These are phyloP conservation scores for Eupelmus urozonus DNA, from an alignment of 2,888 invertebrate genomes.

Conservation along the genomic window DNA sequence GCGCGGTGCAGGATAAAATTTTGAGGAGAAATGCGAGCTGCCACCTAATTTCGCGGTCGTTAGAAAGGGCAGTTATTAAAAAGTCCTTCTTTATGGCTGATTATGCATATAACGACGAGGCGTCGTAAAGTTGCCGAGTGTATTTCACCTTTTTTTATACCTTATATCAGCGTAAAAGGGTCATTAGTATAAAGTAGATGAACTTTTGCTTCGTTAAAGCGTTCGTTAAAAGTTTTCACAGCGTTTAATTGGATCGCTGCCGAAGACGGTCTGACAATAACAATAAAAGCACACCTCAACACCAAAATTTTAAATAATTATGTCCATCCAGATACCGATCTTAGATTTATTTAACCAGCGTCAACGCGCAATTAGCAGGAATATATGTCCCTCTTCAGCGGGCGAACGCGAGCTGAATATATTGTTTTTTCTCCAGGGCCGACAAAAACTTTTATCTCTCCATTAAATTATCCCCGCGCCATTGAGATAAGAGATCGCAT, in stretches of 20 bases:
- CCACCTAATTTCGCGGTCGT: too few relatives aligned
- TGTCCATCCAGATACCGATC: too few relatives aligned
- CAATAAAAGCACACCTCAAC: too few relatives aligned
- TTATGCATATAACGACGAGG: not conserved
- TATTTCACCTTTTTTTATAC: not conserved
- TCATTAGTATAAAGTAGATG: too few relatives aligned
- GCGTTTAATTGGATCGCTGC: not conserved
- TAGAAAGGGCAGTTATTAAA: not conserved
- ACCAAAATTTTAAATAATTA: too few relatives aligned
- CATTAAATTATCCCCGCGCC: constrained; percentile 38
- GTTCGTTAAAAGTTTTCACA: not conserved
- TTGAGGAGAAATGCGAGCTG: too few relatives aligned
- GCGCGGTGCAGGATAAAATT: too few relatives aligned
- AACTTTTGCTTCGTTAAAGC: too few relatives aligned
- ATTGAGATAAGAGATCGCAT: constrained; percentile 32
- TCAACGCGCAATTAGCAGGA: not conserved
- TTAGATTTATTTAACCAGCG: too few relatives aligned
- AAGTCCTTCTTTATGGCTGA: not conserved
- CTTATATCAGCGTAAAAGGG: too few relatives aligned
- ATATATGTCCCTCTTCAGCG: not conserved
- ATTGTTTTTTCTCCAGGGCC: not conserved
- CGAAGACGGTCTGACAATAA: too few relatives aligned
- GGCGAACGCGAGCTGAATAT: not conserved
- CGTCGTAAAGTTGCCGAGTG: not conserved
- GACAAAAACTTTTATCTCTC: constrained; percentile 28